A percentile compares a stretch with the other conserved stretches of the same genome.
Evolutionary conservation across 2,797 vertebrate species (phyloP).

Genomic region (Gouania willdenowi): DNA sequence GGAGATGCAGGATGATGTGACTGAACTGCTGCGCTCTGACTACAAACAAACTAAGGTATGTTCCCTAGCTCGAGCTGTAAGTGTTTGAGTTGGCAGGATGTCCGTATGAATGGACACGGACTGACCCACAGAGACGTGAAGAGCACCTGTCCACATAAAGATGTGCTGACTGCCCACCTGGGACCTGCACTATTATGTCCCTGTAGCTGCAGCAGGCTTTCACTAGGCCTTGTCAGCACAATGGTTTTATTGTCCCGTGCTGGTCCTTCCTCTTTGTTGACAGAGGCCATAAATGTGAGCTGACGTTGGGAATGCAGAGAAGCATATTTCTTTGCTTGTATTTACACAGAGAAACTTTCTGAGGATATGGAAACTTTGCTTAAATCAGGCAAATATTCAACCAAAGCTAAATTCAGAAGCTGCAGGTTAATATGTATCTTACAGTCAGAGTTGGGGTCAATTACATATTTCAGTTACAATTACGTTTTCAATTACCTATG

Average conservation of each 20-base stretch:
- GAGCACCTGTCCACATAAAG: constrained; percentile 54
- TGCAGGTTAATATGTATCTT: constrained; percentile 19
- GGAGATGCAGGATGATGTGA: constrained; percentile 93
- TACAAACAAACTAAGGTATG: constrained; percentile 85
- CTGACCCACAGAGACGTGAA: constrained; percentile 21
- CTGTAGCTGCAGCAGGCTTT: constrained; percentile 58
- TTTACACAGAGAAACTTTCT: constrained; percentile 55
- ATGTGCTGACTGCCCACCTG: constrained; percentile 59
- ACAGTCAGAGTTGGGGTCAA: no score
- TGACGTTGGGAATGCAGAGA: constrained; percentile 44
- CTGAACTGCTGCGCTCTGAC: constrained; percentile 85
- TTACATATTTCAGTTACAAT: no score
- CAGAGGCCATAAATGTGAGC: constrained; percentile 58
- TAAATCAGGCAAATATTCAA: constrained; percentile 21
- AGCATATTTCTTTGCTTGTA: constrained; percentile 42
- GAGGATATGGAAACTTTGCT: constrained; percentile 49
- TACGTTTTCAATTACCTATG: no score
- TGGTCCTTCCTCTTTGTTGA: constrained; percentile 46
- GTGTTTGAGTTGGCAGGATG: constrained; percentile 24
- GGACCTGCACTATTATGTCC: constrained; percentile 55
- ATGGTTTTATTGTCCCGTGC: constrained; percentile 34
- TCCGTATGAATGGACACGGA: constrained; percentile 22
- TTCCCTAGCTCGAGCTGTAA: background rate
- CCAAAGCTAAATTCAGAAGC: constrained; percentile 8
- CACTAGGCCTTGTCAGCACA: constrained; percentile 42